Conservation (phyloP, 2,888 invertebrate species). For the Eubasilissa splendida region DNA sequence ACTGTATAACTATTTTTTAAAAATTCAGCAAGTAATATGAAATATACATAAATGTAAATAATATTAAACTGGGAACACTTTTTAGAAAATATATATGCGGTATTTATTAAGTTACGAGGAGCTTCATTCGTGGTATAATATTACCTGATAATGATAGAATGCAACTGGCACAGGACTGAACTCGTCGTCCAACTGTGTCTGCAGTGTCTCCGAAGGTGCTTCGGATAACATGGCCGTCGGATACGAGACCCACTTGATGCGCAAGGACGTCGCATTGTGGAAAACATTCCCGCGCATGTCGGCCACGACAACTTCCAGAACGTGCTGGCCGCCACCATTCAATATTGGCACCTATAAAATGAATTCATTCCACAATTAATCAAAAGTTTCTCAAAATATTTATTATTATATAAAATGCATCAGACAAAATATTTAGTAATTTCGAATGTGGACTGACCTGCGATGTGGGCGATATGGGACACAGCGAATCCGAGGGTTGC, state of each 20-base stretch:
- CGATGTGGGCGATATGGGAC: slow-evolving; percentile 48
- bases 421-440: not conserved
- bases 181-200: slow-evolving; percentile 38
- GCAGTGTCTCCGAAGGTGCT: slow-evolving; percentile 10
- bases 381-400: not conserved
- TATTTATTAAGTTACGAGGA: too few relatives aligned
- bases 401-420: not conserved
- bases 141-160: slow-evolving; percentile 53
- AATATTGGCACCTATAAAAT: slow-evolving; percentile 43
- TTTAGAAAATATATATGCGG: too few relatives aligned
- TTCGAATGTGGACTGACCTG: slow-evolving; percentile 37
- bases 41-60: too few relatives aligned
- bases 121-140: not conserved
- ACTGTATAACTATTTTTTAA: too few relatives aligned
- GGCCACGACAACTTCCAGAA: slow-evolving; percentile 43
- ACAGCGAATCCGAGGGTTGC: slow-evolving; percentile 37
- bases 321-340: slow-evolving; percentile 32
- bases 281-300: slow-evolving; percentile 46
- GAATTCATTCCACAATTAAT: not conserved
- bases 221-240: slow-evolving; percentile 39
- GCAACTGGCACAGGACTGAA: slow-evolving; percentile 44
- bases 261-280: slow-evolving; percentile 53
- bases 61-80: too few relatives aligned
- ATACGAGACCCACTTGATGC: slow-evolving; percentile 39
- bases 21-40: too few relatives aligned